A percentile compares a stretch with the other conserved stretches of the same genome.
These are phyloP conservation scores for Eulithis prunata DNA, from an alignment of 2,888 invertebrate species.

Conservation along the genomic window DNA sequence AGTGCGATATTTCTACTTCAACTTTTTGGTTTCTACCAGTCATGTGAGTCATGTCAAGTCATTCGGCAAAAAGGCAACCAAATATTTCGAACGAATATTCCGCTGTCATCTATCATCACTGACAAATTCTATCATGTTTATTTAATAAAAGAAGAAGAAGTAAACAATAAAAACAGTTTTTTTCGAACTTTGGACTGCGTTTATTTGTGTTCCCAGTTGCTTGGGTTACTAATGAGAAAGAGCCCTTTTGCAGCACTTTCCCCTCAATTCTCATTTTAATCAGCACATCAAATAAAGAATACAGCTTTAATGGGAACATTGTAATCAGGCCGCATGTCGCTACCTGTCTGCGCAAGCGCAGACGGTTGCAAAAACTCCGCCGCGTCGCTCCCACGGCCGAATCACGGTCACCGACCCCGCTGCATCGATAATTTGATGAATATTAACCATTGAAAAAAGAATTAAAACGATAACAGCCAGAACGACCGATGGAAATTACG, in stretches of 20 bases:
- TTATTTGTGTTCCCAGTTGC: too few relatives aligned
- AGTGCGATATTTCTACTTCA: too few relatives aligned
- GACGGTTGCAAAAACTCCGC: constrained; percentile 72
- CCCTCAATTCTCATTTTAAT: not conserved
- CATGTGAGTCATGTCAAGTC: too few relatives aligned
- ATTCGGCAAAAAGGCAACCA: too few relatives aligned
- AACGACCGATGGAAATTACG: constrained; percentile 32
- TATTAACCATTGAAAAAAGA: constrained; percentile 46
- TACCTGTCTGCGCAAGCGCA: constrained; percentile 52
- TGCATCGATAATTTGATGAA: constrained; percentile 79
- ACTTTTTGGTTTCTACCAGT: too few relatives aligned
- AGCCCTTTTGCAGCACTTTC: not conserved
- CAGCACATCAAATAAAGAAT: constrained; percentile 6
- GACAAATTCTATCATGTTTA: too few relatives aligned
- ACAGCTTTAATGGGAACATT: constrained; percentile 37
- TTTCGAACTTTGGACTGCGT: too few relatives aligned
- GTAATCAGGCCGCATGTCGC: constrained; percentile 49
- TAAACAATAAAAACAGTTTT: too few relatives aligned
- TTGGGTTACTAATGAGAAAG: too few relatives aligned
- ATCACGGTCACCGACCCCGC: constrained; percentile 63
- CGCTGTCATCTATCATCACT: too few relatives aligned
- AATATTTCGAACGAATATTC: too few relatives aligned
- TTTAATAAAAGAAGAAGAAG: too few relatives aligned
- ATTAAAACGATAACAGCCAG: constrained; percentile 28
- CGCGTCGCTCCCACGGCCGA: constrained; percentile 67